phyloP scores from a whole-genome alignment of 2,888 invertebrate species.

The Pandemis cinnamomeana region DNA sequence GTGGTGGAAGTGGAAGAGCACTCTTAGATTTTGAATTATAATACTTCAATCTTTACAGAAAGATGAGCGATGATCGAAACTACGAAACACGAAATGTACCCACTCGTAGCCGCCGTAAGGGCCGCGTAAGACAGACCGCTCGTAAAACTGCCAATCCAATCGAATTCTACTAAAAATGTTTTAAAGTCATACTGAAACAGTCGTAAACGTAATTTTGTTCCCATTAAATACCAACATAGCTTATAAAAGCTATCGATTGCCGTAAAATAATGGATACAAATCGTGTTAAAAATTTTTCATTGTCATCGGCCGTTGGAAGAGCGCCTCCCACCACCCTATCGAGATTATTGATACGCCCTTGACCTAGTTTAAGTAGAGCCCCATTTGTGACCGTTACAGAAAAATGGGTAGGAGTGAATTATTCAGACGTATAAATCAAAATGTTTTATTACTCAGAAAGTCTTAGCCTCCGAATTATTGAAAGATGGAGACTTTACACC shows the following conservation, averaged over 20 bases:
- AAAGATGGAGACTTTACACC: conserved; percentile 3
- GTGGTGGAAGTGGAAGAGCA: no score
- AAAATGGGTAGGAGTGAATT: conserved; percentile 39
- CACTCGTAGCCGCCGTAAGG: not conserved
- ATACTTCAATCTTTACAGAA: no score
- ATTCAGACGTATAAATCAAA: conserved; percentile 40
- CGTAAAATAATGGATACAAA: conserved; percentile 5
- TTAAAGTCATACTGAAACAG: not conserved
- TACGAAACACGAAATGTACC: not conserved
- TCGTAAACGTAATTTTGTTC: conserved; percentile 25
- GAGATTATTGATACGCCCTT: conserved; percentile 41
- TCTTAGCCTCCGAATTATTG: conserved; percentile 1
- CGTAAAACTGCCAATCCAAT: conserved; percentile 5
- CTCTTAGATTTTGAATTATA: no score
- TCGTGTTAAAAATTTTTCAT: conserved; percentile 20
- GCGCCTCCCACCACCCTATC: conserved; percentile 27
- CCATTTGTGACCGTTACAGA: conserved; percentile 39
- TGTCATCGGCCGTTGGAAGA: conserved; percentile 29
- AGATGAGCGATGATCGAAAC: not conserved
- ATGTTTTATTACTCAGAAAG: conserved; percentile 23
- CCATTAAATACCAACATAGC: conserved; percentile 35
- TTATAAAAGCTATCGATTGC: conserved; percentile 26
- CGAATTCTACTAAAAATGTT: not conserved
- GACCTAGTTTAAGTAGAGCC: conserved; percentile 39
- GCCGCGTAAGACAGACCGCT: not conserved